Evolutionary conservation across 2,797 vertebrate species (phyloP).

Genomic region (Diceros bicornis): DNA sequence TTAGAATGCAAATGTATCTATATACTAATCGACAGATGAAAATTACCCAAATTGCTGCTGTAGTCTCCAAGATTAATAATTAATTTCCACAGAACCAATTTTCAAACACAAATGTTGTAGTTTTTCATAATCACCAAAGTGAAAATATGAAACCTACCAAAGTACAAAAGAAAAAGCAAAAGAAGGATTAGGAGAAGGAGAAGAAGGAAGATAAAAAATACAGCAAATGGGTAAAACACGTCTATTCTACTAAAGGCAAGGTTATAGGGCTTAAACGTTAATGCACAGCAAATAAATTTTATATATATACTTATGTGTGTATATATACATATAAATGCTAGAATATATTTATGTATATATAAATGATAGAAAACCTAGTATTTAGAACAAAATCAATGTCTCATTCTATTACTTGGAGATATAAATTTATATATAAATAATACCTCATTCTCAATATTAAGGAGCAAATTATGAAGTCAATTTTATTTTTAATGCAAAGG

Average conservation of each 20-base stretch:
- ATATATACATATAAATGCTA: no score
- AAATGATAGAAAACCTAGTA: background rate
- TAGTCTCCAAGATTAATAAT: background rate
- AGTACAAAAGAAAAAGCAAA: background rate
- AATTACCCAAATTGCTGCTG: background rate
- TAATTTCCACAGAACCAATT: background rate
- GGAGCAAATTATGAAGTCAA: background rate
- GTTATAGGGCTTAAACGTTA: background rate
- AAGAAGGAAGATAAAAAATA: background rate
- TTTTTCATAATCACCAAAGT: background rate
- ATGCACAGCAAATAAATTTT: background rate
- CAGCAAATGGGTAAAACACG: background rate
- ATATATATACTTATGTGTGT: no score
- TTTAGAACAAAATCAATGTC: background rate
- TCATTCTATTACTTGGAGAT: background rate
- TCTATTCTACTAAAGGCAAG: background rate
- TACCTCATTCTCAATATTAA: background rate
- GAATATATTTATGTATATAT: background rate
- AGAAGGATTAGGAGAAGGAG: background rate
- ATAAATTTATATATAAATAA: no score
- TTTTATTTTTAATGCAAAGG: background rate
- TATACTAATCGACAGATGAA: background rate
- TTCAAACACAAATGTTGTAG: background rate
- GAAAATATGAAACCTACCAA: background rate
- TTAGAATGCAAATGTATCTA: background rate